Evolutionary conservation across 1,140 invertebrate species (phyloP), one percentile per base, ranked within the genome.

Genomic region (Dryas iulia): DNA sequence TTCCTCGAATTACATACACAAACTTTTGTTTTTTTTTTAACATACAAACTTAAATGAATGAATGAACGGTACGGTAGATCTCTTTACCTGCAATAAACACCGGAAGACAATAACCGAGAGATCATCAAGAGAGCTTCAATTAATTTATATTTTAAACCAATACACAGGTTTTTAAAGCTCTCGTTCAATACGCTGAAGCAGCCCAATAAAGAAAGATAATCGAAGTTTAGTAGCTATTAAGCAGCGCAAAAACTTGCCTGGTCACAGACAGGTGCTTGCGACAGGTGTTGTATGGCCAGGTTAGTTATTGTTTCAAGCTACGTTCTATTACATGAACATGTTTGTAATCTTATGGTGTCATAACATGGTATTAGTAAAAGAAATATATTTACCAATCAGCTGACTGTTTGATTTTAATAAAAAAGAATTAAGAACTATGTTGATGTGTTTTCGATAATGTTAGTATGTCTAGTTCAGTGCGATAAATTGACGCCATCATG

Each of bases 231-330:
- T 14, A 47, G 39, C 18, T 47, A 21, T 47, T 47, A 18, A n/a
- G 24, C 23, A 61, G 18, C 59, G n/a, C 14, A 61, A 53, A 61
- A 61, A 61, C 39, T 61, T 52, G 39, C 47, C 39, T 28, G 35
- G 39, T 47, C 59, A 21, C 39, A 26, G 59, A 53, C 59, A 61
- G 59, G 59, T 61, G 59, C 12, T 21, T 24, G 10, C 39, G 59
- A 61, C 59, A 61, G 59, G 59, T 61, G 59, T 24, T n/a, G 59
- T 30, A 21, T 14, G 59, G 39, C 39, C 14, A 28, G 59, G 12
- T 61, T 61, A 61, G 35, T 53, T 61, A 28, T 18, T 21, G 39
- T 10, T 5, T 18, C 14, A 8, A 47, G 30, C n/a, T 8, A 47
- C 7, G 6, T 47, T 31, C 30, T 14, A 47, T 47, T 47, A 47